phyloP scores from a whole-genome alignment of 2,113 vertebrate species.

The Neolamprologus longior region DNA sequence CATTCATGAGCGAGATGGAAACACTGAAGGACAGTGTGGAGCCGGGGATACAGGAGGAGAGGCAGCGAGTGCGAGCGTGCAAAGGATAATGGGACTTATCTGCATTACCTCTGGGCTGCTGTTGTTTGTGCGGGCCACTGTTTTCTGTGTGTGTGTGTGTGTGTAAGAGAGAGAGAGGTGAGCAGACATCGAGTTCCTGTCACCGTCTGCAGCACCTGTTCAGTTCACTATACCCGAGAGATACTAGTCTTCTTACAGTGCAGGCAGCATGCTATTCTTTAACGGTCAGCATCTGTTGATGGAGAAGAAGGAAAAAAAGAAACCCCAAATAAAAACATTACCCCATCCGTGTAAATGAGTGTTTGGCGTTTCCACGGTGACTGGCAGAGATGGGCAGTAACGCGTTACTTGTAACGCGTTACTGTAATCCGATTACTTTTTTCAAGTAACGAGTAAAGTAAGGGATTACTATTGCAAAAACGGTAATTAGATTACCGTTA shows the following conservation, averaged over 20 bases:
- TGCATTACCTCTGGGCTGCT: constrained; percentile 7
- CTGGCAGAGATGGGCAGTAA: not conserved
- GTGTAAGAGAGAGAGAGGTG: not conserved
- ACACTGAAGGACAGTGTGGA: constrained; percentile 44
- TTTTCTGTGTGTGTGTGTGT: not conserved
- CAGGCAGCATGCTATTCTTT: not conserved
- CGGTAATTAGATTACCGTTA: too few relatives aligned
- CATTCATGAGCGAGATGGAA: constrained; percentile 57
- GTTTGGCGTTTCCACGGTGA: not conserved
- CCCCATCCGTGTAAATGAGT: not conserved
- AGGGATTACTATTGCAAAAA: too few relatives aligned
- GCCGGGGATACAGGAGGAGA: constrained; percentile 5
- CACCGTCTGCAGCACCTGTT: not conserved
- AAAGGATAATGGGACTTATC: constrained; percentile 36
- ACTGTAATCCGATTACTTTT: too few relatives aligned
- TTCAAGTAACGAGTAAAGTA: too few relatives aligned
- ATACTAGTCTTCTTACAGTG: not conserved
- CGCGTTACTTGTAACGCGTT: too few relatives aligned
- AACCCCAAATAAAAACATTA: not conserved
- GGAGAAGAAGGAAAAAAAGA: not conserved
- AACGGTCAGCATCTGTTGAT: not conserved
- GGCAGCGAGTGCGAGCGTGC: not conserved
- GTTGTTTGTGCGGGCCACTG: not conserved
- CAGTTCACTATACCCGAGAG: not conserved
- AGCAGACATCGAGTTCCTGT: constrained; percentile 8